Evolutionary conservation across 2,797 vertebrate genomes (phyloP).

Genomic region (Hippoglossus hippoglossus): DNA sequence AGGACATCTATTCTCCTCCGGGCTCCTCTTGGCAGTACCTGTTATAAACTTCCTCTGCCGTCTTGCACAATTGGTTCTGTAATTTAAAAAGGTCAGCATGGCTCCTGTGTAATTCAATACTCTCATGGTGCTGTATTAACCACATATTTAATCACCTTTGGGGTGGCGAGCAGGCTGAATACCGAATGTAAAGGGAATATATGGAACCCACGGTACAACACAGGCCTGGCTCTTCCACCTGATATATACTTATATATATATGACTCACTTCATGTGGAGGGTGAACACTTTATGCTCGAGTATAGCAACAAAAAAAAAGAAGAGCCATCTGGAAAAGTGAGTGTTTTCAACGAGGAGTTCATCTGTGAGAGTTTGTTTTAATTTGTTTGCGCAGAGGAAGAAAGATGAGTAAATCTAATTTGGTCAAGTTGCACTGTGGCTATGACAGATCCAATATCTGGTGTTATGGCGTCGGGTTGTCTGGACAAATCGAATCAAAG

Average conservation of each 20-base stretch:
- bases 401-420: slow-evolving; percentile 41
- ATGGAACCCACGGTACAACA: slow-evolving; percentile 35
- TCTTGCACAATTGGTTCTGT: slow-evolving; percentile 85
- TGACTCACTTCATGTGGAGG: slow-evolving; percentile 26
- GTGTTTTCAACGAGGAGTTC: slow-evolving; percentile 2
- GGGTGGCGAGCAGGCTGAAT: slow-evolving; percentile 72
- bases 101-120: slow-evolving; percentile 85
- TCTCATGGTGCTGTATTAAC: slow-evolving; percentile 83
- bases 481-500: slow-evolving; percentile 43
- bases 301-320: not conserved
- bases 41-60: slow-evolving; percentile 80
- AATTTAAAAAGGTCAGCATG: slow-evolving; percentile 88
- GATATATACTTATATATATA: slow-evolving; percentile 15
- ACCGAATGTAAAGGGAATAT: slow-evolving; percentile 59
- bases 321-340: not conserved
- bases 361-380: not conserved
- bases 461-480: slow-evolving; percentile 40
- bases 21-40: slow-evolving; percentile 77
- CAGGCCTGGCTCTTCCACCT: slow-evolving; percentile 22
- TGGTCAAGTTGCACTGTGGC: slow-evolving; percentile 7
- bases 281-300: slow-evolving; percentile 5
- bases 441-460: slow-evolving; percentile 45
- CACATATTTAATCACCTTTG: slow-evolving; percentile 84
- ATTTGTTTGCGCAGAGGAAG: slow-evolving; percentile 13
- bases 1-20: slow-evolving; percentile 74